A percentile compares a stretch with the other conserved stretches of the same genome.
These are phyloP conservation scores for Galemys pyrenaicus DNA, from an alignment of 2,113 vertebrate genomes.

Conservation along the genomic window DNA sequence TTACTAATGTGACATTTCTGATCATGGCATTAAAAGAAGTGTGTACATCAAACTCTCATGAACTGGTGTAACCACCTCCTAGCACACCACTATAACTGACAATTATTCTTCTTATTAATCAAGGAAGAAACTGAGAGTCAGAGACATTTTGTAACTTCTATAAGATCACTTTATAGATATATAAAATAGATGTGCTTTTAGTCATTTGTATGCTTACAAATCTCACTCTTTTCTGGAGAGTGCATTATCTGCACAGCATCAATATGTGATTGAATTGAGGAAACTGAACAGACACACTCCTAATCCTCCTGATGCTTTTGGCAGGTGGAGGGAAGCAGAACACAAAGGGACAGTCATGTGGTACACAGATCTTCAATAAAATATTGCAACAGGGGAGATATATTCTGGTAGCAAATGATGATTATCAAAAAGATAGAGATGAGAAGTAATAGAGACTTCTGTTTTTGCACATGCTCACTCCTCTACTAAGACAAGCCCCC, in stretches of 20 bases:
- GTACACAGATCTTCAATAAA: neutral
- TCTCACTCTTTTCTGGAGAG: neutral
- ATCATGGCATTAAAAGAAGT: neutral
- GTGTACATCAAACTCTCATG: neutral
- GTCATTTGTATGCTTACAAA: neutral
- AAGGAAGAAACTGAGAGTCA: neutral
- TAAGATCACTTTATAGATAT: neutral
- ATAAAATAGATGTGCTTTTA: neutral
- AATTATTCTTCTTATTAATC: neutral
- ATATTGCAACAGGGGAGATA: neutral
- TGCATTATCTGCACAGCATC: no score
- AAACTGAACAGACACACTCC: neutral
- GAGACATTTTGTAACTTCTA: neutral
- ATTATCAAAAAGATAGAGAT: neutral
- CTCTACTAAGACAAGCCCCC: neutral
- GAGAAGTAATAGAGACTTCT: neutral
- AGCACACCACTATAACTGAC: neutral
- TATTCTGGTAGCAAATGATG: neutral
- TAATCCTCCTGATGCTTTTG: neutral
- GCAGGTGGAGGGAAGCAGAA: neutral
- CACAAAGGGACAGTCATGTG: neutral
- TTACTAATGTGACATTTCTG: neutral
- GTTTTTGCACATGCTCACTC: neutral
- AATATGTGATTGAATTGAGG: neutral
- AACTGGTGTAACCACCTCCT: neutral